Percentiles rank a stretch among this genome's conserved stretches.
Conservation (phyloP, 2,797 vertebrate species). For the Zenarchopterus dispar region DNA sequence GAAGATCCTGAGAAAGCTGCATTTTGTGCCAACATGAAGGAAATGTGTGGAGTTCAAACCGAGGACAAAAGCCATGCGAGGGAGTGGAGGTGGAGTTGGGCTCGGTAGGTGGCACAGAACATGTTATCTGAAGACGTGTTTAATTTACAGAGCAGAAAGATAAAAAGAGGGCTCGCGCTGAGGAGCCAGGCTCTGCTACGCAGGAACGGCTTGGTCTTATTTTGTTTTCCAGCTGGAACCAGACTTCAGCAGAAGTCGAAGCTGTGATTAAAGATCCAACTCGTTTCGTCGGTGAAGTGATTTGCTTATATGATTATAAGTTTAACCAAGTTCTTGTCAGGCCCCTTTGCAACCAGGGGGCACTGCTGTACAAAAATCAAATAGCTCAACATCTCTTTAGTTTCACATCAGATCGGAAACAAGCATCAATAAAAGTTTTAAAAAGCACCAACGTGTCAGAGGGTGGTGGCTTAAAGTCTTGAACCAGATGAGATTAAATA, state of each 20-base stretch:
- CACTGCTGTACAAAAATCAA: conserved; percentile 31
- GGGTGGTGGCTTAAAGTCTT: neutral
- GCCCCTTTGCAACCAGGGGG: conserved; percentile 36
- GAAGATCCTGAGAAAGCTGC: conserved; percentile 12
- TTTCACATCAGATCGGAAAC: neutral
- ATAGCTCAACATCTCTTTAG: neutral
- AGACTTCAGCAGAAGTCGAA: conserved; percentile 25
- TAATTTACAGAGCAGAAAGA: conserved; percentile 62
- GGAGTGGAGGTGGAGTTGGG: conserved; percentile 25
- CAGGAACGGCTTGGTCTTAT: conserved; percentile 16
- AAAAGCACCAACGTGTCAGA: neutral
- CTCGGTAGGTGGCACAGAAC: conserved; percentile 54
- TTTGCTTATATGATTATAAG: conserved; percentile 3
- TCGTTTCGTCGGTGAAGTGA: conserved; percentile 20
- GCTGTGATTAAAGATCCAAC: conserved; percentile 5
- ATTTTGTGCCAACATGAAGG: conserved; percentile 33
- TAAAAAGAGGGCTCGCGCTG: conserved; percentile 46
- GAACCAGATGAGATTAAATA: neutral
- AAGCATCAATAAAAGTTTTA: too few relatives aligned
- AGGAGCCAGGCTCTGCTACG: conserved; percentile 14
- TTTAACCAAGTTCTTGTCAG: neutral
- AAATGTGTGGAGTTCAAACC: conserved; percentile 46
- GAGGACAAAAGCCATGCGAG: conserved; percentile 38
- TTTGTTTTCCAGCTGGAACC: conserved; percentile 46
- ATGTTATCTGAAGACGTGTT: conserved; percentile 64